A percentile compares a stretch with the other conserved stretches of the same genome.
Evolutionary conservation across 2,888 invertebrate genomes (phyloP).

Genomic region (Gandaritis pyraliata): DNA sequence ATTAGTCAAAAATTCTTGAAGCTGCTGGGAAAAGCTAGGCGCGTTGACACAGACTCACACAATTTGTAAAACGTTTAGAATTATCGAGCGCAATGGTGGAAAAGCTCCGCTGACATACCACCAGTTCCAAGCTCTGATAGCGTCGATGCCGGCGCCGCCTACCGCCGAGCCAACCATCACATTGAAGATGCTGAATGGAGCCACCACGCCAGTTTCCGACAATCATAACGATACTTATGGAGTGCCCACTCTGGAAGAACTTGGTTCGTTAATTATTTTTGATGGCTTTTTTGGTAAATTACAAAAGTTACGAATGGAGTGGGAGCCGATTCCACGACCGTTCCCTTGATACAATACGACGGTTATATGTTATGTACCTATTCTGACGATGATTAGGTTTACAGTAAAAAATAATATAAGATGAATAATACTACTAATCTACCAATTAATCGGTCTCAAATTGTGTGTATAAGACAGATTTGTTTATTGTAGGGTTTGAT

Average conservation of each 20-base stretch:
- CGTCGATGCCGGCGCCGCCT: conserved; percentile 90
- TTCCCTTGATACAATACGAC: too few relatives aligned
- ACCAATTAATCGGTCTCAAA: too few relatives aligned
- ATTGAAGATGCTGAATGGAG: conserved; percentile 81
- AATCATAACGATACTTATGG: conserved; percentile 94
- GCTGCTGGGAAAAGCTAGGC: too few relatives aligned
- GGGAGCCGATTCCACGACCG: too few relatives aligned
- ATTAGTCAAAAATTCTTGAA: too few relatives aligned
- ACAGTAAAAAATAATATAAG: too few relatives aligned
- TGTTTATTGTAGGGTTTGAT: conserved; percentile 86
- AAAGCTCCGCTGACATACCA: conserved; percentile 94
- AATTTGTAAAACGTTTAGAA: conserved; percentile 72
- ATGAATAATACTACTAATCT: too few relatives aligned
- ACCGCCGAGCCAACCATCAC: conserved; percentile 85
- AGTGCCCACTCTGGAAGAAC: conserved; percentile 93
- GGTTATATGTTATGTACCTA: too few relatives aligned
- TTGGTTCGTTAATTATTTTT: conserved; percentile 79
- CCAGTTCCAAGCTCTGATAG: conserved; percentile 92
- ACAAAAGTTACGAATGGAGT: too few relatives aligned
- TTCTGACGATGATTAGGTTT: too few relatives aligned
- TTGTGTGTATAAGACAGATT: too few relatives aligned
- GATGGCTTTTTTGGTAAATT: not conserved
- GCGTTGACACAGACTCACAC: too few relatives aligned
- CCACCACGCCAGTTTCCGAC: conserved; percentile 87
- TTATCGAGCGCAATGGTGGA: conserved; percentile 92